Percentiles rank a stretch among this genome's conserved stretches.
phyloP scores from a whole-genome alignment of 2,797 vertebrate species.

The Sebastes steindachneri region DNA sequence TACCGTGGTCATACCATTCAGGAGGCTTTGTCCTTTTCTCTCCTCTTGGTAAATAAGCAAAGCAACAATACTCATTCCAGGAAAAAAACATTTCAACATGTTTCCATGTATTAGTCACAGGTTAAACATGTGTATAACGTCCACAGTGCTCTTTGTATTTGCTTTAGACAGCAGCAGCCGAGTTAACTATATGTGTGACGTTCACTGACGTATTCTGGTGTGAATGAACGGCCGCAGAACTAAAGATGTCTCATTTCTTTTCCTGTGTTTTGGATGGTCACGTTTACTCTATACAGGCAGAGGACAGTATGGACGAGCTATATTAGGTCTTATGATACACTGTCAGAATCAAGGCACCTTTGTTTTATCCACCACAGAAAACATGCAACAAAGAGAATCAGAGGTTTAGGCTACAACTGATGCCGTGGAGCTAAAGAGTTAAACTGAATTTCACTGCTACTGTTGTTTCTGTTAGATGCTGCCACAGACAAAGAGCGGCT shows the following conservation, averaged over 20 bases:
- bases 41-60: background rate
- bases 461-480: background rate
- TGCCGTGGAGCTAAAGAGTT: no score
- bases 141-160: constrained; percentile 2
- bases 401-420: no score
- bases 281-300: background rate
- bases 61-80: background rate
- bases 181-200: background rate
- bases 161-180: background rate
- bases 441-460: no score
- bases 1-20: background rate
- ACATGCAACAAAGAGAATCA: no score
- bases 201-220: background rate
- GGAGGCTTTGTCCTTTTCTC: constrained; percentile 6
- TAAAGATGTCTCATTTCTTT: background rate
- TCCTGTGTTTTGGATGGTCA: no score
- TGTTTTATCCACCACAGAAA: background rate
- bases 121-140: background rate
- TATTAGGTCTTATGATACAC: background rate
- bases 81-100: background rate
- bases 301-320: background rate
- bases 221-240: background rate
- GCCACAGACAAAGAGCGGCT: background rate
- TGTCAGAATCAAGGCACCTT: background rate
- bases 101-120: background rate